Evolutionary conservation across 2,888 invertebrate species (phyloP), one percentile per base, ranked within the genome.

Genomic region (Athetis lepigone): DNA sequence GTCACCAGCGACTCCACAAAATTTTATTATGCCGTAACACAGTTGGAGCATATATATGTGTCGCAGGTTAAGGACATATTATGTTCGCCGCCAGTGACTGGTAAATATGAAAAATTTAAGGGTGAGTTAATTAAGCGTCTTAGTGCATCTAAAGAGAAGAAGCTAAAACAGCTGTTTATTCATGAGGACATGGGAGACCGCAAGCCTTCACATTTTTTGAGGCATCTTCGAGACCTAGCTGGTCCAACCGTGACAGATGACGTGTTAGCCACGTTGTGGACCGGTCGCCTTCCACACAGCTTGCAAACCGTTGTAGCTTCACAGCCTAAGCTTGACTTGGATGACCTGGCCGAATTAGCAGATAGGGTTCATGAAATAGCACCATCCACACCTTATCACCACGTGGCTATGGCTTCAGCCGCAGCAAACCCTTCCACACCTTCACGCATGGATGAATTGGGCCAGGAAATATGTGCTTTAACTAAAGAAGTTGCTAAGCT

Each of bases 281-380:
- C 47, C n/a, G 42, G 61, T 5, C 52, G 60, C 16, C 37, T 61
- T n/a, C 60, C 60, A 4, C 40, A 46, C 27, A 27, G 25, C 16
- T 27, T 52, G 1, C 60, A 61, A 33, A 61, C 60, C 1, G 40
- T 54, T 0, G n/a, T 61, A 11, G 42, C 54, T 2, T 29, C 40
- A 2, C 49, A 61, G 29, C 42, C 54, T n/a, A 40, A 55, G 36
- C 37, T 54, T 19, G 16, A 23, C 1, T 19, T 43, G 13, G 45
- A 47, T 13, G 27, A 61, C 1, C 21, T 65, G 1, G 55, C 59
- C 2, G 58, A 65, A 4, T 19, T 65, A 37, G 56, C 69, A 6
- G 51, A 70, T 25, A 9, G 45, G 4, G 50, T 65, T 4, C 43
- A 60, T 16, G 61, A 64, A 18, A 45, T 56, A 19, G 61, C 52